phyloP scores from a whole-genome alignment of 1,140 invertebrate species.

The Pseudomyrmex flavicornis region DNA sequence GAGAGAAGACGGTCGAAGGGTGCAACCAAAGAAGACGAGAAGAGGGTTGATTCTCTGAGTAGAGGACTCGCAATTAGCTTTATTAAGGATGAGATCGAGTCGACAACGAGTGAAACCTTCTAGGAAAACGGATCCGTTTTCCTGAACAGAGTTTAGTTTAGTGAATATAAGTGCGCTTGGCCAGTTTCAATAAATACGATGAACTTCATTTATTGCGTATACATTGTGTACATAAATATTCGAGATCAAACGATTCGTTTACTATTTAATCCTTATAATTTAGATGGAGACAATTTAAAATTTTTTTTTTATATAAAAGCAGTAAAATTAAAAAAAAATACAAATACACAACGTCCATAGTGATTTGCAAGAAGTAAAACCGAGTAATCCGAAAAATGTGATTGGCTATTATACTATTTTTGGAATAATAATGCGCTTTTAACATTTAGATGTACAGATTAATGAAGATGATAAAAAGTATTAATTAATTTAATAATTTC shows the following conservation, averaged over 20 bases:
- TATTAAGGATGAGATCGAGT: slow-evolving; percentile 65
- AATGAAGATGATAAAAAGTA: slow-evolving; percentile 5
- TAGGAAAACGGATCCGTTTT: slow-evolving; percentile 55
- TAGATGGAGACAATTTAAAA: not conserved
- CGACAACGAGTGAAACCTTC: slow-evolving; percentile 52
- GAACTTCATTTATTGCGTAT: not conserved
- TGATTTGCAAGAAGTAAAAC: not conserved
- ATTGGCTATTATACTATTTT: not conserved
- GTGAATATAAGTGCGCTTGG: slow-evolving; percentile 7
- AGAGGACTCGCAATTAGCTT: slow-evolving; percentile 68
- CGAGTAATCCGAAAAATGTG: not conserved
- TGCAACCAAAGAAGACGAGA: slow-evolving; percentile 34
- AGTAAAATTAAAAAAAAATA: slow-evolving; percentile 7
- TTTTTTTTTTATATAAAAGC: not conserved
- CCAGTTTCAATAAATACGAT: not conserved
- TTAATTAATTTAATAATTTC: slow-evolving; percentile 11
- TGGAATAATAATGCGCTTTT: not conserved
- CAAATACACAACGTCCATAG: not conserved
- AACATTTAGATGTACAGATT: not conserved
- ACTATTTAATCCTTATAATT: not conserved
- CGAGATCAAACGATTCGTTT: too few relatives aligned
- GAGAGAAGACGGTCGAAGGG: slow-evolving; percentile 44
- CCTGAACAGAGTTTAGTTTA: not conserved
- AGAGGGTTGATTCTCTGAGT: slow-evolving; percentile 9
- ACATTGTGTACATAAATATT: too few relatives aligned